These are phyloP conservation scores for Perca flavescens DNA, from an alignment of 2,113 vertebrate genomes.

Conservation along the genomic window DNA sequence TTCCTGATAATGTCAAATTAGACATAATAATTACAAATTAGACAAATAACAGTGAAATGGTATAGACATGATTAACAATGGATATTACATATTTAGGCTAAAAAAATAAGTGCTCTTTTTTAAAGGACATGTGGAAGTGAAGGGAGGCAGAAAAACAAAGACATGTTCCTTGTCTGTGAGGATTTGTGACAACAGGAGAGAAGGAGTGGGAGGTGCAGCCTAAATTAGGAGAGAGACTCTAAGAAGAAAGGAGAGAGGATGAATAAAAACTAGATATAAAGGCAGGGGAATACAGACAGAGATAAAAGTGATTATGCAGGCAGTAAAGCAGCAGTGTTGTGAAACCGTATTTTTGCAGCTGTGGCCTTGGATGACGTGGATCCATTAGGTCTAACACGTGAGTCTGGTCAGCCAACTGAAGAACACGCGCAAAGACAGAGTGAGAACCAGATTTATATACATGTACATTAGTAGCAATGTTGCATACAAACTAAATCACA, in stretches of 20 bases:
- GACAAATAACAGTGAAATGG: constrained; percentile 5
- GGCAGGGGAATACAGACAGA: constrained; percentile 21
- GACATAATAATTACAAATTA: not conserved
- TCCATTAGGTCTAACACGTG: constrained; percentile 47
- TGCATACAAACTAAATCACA: not conserved
- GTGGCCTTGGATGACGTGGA: constrained; percentile 62
- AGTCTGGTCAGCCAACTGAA: constrained; percentile 35
- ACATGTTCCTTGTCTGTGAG: constrained; percentile 18
- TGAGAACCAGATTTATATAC: not conserved
- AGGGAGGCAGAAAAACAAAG: constrained; percentile 30
- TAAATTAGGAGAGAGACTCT: constrained; percentile 44
- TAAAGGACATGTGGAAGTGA: constrained; percentile 9
- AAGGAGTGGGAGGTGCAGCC: constrained; percentile 38
- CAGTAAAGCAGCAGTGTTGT: constrained; percentile 50
- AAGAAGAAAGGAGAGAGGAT: constrained; percentile 22
- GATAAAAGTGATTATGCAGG: constrained; percentile 48
- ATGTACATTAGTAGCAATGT: not conserved
- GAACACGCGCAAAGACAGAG: constrained; percentile 16
- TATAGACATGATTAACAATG: not conserved
- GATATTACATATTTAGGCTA: constrained; percentile 6
- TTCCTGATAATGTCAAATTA: no score
- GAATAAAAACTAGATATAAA: constrained; percentile 22
- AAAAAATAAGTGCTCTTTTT: not conserved
- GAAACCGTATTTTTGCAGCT: constrained; percentile 34
- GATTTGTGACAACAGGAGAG: constrained; percentile 27